These are phyloP conservation scores for Diaperis boleti DNA, from an alignment of 2,888 invertebrate species.

Conservation along the genomic window DNA sequence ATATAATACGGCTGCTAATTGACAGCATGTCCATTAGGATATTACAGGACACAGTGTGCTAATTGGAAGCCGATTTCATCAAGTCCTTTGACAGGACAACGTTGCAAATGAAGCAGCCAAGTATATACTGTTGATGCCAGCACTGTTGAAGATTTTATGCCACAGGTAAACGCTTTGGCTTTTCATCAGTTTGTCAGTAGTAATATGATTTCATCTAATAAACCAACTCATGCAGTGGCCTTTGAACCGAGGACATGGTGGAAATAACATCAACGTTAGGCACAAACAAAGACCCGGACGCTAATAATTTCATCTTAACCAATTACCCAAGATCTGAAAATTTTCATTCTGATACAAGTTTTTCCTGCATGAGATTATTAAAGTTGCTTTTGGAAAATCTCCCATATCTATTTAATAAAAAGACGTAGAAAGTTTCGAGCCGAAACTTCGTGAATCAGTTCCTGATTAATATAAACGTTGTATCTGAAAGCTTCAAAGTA, in stretches of 20 bases:
- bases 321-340: conserved; percentile 30
- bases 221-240: no score
- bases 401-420: conserved; percentile 48
- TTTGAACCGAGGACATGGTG: neutral
- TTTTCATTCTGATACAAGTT: conserved; percentile 46
- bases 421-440: conserved; percentile 37
- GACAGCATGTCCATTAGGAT: conserved; percentile 45
- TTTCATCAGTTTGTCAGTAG: no score
- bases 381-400: conserved; percentile 44
- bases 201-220: no score
- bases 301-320: conserved; percentile 15
- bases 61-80: conserved; percentile 42
- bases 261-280: conserved; percentile 6
- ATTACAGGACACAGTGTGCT: conserved; percentile 39
- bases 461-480: conserved; percentile 50
- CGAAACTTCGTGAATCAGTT: conserved; percentile 45
- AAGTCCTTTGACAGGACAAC: conserved; percentile 38
- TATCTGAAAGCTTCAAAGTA: conserved; percentile 41
- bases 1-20: conserved; percentile 40
- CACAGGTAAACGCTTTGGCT: conserved; percentile 22
- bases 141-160: conserved; percentile 13
- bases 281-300: neutral
- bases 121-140: neutral
- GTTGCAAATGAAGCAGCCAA: conserved; percentile 13
- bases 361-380: conserved; percentile 40